Evolutionary conservation across 2,888 invertebrate genomes (phyloP), one percentile per base, ranked within the genome.

Genomic region (Acrocera orbiculus): DNA sequence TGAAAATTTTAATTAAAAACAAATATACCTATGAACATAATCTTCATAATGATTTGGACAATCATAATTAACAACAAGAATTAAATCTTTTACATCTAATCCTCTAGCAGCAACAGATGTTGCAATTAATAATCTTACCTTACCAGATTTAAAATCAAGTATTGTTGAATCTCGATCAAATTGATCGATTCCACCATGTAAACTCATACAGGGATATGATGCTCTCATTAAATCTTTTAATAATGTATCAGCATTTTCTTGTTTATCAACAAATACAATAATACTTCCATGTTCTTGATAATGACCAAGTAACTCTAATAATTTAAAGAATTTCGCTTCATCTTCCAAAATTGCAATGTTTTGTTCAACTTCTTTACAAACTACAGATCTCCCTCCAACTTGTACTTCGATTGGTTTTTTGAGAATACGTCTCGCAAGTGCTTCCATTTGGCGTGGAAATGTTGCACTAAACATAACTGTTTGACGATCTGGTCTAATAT

Each of bases 1-100:
- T 27, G 16, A 16, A 27, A 28, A 15, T 33, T 16, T 16, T 13
- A 20, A 15, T 11, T 22, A 11, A 17, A 13, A 23, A 27, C 4
- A 33, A 14, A 29, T 13, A 9, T 43, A 70, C 70, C 70, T 64
- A 58, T 99, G 98, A 14, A 99, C 96, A 58, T 99, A 99, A 60
- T 99, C 98, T 61, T 99, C 98, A 53, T 98, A 98, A 60, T 99
- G 98, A 62, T 98, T 98, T 0, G 98, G 96, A 50, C 93, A 95
- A 62, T 99, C 96, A 58, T 93, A 98, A 63, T 99, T 99, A 10
- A 99, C 81, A 3, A 99, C 98, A 19, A 98, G 64, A 49, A 93
- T 92, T 34, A 98, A 69, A 48, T 96, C 90, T 54, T 96, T 96
- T 1, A 99, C 96, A 57, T 99, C 98, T n/a, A 99, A 65, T 0